Percentiles rank a stretch among this genome's conserved stretches.
phyloP scores from a whole-genome alignment of 37 sponge, comb jelly and placozoan genomes.

The Lycopodina hypogea region DNA sequence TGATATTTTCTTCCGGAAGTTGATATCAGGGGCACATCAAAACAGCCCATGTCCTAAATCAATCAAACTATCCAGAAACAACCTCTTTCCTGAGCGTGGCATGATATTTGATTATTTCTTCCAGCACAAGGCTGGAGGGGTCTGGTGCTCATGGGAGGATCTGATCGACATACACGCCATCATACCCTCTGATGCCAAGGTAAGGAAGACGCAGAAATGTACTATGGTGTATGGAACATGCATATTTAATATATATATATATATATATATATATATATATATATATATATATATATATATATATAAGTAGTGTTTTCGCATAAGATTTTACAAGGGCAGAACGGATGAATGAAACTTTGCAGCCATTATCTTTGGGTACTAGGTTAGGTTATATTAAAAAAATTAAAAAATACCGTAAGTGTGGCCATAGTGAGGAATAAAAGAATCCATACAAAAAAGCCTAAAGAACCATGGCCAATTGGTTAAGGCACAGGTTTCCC shows the following conservation, averaged over 20 bases:
- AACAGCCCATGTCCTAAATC: slow-evolving; percentile 84
- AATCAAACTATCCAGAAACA: slow-evolving; percentile 87
- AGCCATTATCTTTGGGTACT: too few relatives aligned
- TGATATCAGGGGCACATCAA: slow-evolving; percentile 85
- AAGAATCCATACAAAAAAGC: too few relatives aligned
- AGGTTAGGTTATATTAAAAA: too few relatives aligned
- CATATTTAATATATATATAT: background rate
- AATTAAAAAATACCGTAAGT: too few relatives aligned
- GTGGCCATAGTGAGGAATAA: too few relatives aligned
- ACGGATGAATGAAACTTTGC: too few relatives aligned
- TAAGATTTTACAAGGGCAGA: too few relatives aligned
- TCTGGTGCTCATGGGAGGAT: slow-evolving; percentile 86
- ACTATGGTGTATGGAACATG: background rate
- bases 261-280: background rate
- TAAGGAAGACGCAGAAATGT: background rate
- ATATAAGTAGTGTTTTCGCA: background rate
- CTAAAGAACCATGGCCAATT: too few relatives aligned
- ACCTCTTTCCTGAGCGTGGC: slow-evolving; percentile 85
- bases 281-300: background rate
- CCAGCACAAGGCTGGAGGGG: slow-evolving; percentile 51
- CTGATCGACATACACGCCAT: slow-evolving; percentile 47
- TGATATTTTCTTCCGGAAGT: slow-evolving; percentile 90
- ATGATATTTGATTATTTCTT: slow-evolving; percentile 90
- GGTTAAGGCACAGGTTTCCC: too few relatives aligned
- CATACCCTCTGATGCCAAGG: slow-evolving; percentile 75